Percentiles rank a stretch among this genome's conserved stretches.
These are phyloP conservation scores for Cosmorhoe ocellata DNA, from an alignment of 2,888 invertebrate genomes.

Conservation along the genomic window DNA sequence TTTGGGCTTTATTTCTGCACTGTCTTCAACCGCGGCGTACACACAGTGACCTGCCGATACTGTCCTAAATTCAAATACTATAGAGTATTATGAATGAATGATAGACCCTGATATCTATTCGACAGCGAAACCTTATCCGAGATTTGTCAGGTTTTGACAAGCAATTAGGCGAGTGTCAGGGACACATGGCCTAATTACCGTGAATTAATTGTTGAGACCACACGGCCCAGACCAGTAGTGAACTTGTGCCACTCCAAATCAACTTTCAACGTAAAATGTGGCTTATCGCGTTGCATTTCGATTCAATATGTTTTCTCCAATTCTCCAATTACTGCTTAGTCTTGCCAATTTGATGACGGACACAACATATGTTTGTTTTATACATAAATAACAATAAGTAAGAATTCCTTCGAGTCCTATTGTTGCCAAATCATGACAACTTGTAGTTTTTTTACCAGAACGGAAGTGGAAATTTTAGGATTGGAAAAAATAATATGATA, in stretches of 20 bases:
- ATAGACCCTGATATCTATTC: conserved; percentile 1
- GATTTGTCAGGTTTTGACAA: conserved; percentile 62
- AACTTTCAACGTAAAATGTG: background rate
- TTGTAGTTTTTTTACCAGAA: no score
- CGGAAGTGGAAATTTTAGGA: no score
- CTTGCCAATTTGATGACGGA: no score
- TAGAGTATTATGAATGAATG: background rate
- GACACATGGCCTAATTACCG: conserved; percentile 59
- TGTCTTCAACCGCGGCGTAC: no score
- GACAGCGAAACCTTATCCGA: conserved; percentile 26
- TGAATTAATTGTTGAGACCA: conserved; percentile 53
- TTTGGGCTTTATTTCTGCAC: no score
- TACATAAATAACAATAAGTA: no score
- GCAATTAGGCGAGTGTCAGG: conserved; percentile 62
- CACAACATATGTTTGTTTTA: background rate
- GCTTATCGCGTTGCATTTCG: background rate
- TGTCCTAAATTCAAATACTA: no score
- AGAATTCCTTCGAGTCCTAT: no score
- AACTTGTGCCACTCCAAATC: conserved; percentile 4
- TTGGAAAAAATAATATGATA: no score
- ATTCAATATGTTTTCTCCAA: background rate
- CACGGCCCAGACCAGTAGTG: conserved; percentile 15
- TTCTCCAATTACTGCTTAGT: no score
- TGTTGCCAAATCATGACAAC: no score
- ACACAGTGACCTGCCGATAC: no score